Percentiles rank a stretch among this genome's conserved stretches.
phyloP scores from a whole-genome alignment of 2,113 vertebrate genomes.

The Microtus ochrogaster region DNA sequence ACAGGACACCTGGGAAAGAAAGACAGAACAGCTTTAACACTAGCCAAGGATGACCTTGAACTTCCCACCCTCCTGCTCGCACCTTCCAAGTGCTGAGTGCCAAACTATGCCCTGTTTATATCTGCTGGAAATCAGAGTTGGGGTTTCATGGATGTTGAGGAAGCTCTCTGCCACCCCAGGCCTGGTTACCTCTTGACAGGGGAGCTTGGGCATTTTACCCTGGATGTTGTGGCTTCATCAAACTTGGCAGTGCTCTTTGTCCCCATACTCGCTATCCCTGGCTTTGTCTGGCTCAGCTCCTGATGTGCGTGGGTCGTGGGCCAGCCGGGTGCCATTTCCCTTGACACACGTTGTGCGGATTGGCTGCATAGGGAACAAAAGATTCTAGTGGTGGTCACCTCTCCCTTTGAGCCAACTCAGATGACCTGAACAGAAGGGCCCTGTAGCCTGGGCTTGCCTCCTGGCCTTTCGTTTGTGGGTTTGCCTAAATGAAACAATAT shows the following conservation, averaged over 20 bases:
- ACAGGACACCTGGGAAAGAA: slow-evolving; percentile 59
- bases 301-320: neutral
- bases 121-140: neutral
- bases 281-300: slow-evolving; percentile 12
- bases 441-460: neutral
- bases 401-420: neutral
- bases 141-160: neutral
- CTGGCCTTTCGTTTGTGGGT: neutral
- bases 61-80: neutral
- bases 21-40: neutral
- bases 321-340: slow-evolving; percentile 83
- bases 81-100: neutral
- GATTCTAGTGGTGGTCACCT: neutral
- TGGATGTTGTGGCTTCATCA: slow-evolving; percentile 65
- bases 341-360: slow-evolving; percentile 84
- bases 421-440: neutral
- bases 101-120: neutral
- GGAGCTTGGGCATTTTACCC: slow-evolving; percentile 63
- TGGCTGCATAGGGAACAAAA: slow-evolving; percentile 78
- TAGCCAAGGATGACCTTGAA: neutral
- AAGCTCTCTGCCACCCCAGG: neutral
- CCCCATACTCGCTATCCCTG: slow-evolving; percentile 16
- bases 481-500: neutral
- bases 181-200: slow-evolving; percentile 30
- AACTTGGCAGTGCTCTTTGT: neutral